Percentiles rank a stretch among this genome's conserved stretches.
Evolutionary conservation across 1,140 invertebrate species (phyloP).

Genomic region (Brachionus koreanus): DNA sequence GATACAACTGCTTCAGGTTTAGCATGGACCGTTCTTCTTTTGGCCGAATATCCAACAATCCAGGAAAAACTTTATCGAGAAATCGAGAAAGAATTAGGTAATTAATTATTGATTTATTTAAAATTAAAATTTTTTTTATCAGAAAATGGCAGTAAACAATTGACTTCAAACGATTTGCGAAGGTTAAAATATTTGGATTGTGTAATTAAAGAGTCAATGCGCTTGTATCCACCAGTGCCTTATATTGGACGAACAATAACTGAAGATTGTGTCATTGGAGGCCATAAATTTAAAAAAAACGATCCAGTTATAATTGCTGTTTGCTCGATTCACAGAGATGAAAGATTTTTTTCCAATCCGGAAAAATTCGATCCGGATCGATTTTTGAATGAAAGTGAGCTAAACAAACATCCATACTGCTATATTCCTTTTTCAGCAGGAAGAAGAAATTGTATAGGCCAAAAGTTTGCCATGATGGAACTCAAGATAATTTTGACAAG

Average conservation of each 20-base stretch:
- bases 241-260: constrained; percentile 70
- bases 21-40: constrained; percentile 59
- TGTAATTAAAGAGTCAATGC: constrained; percentile 68
- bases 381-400: constrained; percentile 75
- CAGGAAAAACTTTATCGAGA: constrained; percentile 75
- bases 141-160: constrained; percentile 61
- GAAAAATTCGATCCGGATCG: constrained; percentile 82
- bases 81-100: constrained; percentile 70
- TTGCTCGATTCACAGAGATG: constrained; percentile 67
- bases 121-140: not conserved
- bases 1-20: constrained; percentile 71
- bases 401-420: constrained; percentile 73
- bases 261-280: constrained; percentile 63
- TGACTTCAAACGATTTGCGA: constrained; percentile 69
- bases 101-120: not conserved
- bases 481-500: constrained; percentile 79
- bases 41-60: constrained; percentile 57
- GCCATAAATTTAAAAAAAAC: not conserved
- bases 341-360: constrained; percentile 72
- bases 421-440: constrained; percentile 84
- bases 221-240: constrained; percentile 77
- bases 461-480: constrained; percentile 81
- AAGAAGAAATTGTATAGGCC: constrained; percentile 75
- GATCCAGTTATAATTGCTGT: not conserved
- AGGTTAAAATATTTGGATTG: constrained; percentile 69